These are phyloP conservation scores for Phylloscopus trochilus DNA, from an alignment of 2,113 vertebrate genomes.

Conservation along the genomic window DNA sequence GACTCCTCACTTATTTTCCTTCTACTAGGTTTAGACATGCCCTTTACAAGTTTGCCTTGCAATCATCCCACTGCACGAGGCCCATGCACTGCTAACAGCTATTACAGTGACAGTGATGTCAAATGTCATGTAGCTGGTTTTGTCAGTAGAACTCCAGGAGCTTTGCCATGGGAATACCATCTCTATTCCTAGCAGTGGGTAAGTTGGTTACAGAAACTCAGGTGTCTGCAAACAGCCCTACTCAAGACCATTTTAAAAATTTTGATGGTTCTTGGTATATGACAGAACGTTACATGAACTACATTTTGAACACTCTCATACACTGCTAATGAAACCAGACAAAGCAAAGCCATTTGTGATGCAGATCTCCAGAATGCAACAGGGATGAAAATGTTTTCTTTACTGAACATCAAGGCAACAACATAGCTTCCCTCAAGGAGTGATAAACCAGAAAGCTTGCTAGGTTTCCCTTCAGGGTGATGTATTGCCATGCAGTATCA, in stretches of 20 bases:
- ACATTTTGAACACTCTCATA: background rate
- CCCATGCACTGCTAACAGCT: background rate
- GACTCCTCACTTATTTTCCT: background rate
- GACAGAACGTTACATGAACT: background rate
- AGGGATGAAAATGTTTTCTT: background rate
- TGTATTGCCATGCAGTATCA: background rate
- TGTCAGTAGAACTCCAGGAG: background rate
- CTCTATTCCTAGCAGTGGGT: background rate
- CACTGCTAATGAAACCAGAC: background rate
- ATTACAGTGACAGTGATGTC: background rate
- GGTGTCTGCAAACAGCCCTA: background rate
- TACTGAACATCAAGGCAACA: background rate
- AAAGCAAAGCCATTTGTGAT: background rate
- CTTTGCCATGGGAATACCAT: background rate
- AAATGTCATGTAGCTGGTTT: background rate
- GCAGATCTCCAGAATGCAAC: background rate
- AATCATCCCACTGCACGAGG: background rate
- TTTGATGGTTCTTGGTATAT: background rate
- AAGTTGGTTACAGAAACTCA: background rate
- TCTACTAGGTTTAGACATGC: background rate
- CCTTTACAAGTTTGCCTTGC: background rate
- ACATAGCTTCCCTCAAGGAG: background rate
- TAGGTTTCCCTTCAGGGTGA: background rate
- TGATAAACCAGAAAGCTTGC: background rate
- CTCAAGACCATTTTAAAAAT: accelerated